Evolutionary conservation across 2,797 vertebrate species (phyloP).

Genomic region (Vireo griseus): DNA sequence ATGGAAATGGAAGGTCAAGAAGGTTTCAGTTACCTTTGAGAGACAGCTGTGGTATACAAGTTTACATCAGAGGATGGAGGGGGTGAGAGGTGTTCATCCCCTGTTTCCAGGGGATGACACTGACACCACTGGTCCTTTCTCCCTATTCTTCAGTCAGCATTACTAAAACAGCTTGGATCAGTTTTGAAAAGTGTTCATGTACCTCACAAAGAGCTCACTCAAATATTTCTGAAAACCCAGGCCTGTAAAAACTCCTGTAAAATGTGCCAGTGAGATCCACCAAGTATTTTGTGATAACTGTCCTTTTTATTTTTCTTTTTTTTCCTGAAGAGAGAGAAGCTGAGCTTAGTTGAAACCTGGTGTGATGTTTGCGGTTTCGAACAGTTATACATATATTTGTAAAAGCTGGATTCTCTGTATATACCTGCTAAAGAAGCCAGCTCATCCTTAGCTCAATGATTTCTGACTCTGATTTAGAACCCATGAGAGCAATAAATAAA

Average conservation of each 20-base stretch:
- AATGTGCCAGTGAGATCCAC: background rate
- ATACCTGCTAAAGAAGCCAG: background rate
- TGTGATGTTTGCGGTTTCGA: background rate
- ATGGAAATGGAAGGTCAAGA: background rate
- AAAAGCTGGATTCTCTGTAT: background rate
- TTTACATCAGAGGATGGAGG: background rate
- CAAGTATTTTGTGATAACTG: background rate
- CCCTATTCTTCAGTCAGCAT: background rate
- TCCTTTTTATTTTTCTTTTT: background rate
- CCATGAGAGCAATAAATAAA: background rate
- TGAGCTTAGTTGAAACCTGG: background rate
- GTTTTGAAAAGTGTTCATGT: background rate
- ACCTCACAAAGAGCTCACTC: background rate
- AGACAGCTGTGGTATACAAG: background rate
- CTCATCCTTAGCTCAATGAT: background rate
- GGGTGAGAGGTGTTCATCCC: background rate
- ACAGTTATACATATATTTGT: background rate
- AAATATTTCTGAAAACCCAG: background rate
- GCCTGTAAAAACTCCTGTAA: background rate
- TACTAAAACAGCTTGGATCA: background rate
- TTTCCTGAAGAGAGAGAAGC: background rate
- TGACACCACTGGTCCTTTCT: background rate
- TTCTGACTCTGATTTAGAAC: background rate
- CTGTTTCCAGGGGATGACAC: background rate
- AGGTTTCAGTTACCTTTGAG: background rate